Evolutionary conservation across 1,140 invertebrate genomes (phyloP), one percentile per base, ranked within the genome.

Genomic region (Drosophila kurseongensis): DNA sequence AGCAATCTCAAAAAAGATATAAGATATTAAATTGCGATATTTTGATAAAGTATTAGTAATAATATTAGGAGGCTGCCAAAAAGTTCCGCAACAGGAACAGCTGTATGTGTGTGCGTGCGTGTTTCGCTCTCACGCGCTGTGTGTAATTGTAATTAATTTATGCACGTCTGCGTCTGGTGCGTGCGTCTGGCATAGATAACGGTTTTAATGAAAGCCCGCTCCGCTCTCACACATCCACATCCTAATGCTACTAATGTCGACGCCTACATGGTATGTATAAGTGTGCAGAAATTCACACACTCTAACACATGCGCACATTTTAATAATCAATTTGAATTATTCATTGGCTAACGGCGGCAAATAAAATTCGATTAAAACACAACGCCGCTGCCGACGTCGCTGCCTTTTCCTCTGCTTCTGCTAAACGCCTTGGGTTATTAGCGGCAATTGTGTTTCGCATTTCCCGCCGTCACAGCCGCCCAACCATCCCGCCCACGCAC

Each of bases 281-380:
- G 62, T 41, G 68, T 55, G 47, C 55, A 71, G 55, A 71, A 63
- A 52, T 60, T 59, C 74, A 66, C 55, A 54, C 60, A 55, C 42
- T 23, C 12, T 16, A 48, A 60, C 40, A 45, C 55, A 69, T 36
- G 59, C 59, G 47, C 67, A 45, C 51, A 80, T 89, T 89, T 75
- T 84, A 89, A 89, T 89, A 89, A 89, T 84, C 84, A 89, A 89
- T 80, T 89, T 89, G 84, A 89, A 89, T 89, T 89, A 89, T 89
- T 89, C 84, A 89, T 89, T 89, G 84, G 63, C 84, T 84, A 89
- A 84, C 84, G 84, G 84, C 84, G 80, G 84, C 84, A 89, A 89
- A 89, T 89, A 89, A 89, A 89, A 89, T 89, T 89, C 84, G 84
- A 89, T 89, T 89, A 89, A 89, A 89, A 89, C 80, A 80, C 61